Evolutionary conservation across 2,113 vertebrate species (phyloP), one percentile per base, ranked within the genome.

Genomic region (Melanocharis versteri): DNA sequence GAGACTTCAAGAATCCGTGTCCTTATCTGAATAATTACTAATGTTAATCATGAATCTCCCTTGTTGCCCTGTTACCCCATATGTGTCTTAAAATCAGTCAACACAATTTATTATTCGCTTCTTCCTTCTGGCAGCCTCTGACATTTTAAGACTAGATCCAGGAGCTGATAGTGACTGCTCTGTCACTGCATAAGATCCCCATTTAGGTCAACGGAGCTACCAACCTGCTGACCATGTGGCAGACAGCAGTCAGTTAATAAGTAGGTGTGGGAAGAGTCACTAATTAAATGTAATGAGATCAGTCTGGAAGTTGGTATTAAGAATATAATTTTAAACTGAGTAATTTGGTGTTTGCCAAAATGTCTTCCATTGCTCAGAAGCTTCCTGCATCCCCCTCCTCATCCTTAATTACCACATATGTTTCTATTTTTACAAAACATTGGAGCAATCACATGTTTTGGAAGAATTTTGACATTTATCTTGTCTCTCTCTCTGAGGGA

Each of bases 11-110:
- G 58, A 73, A 23, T 71, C 42, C 3, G 4, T 51, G 20, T 53
- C 76, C 35, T 77, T 92, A 81, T 86, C 79, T 54, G 76, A 86
- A 47, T 83, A 95, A 92, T 88, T 88, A 90, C 31, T 91, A 28
- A 76, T 45, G 19, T 56, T 93, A 73, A 77, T 88, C 20, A 58
- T 26, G 19, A 72, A 37, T 83, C 20, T 93, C 58, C 33, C 33
- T 72, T 86, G 71, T 82, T 95, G 69, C 50, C 39, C 66, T 80
- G 30, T 77, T 88, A 50, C 37, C 20, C 18, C 11, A 13, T 50
- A 50, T 37, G 35, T 47, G 16, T 87, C 77, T 73, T 42, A 39
- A 30, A 77, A 40, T 73, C 56, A 87, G 50, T 22, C 90, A 88
- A 61, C 40, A 73, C 10, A 66, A 58, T 80, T 88, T 73, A 40